These are phyloP conservation scores for Hemithea aestivaria DNA, from an alignment of 2,888 invertebrate genomes.

Conservation along the genomic window DNA sequence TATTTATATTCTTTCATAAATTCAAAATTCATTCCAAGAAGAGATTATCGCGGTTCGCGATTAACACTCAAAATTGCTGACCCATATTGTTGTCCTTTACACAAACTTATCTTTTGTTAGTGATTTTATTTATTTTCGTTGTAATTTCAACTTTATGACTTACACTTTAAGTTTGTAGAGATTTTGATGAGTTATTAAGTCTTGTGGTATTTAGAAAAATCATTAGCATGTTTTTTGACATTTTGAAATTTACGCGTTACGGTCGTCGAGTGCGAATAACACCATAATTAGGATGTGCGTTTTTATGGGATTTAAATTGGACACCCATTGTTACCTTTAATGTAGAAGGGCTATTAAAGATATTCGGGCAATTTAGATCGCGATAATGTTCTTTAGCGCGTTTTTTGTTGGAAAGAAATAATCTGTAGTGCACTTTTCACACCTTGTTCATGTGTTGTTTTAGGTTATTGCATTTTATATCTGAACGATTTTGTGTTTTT, in stretches of 20 bases:
- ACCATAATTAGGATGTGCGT: constrained; percentile 53
- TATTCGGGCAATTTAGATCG: constrained; percentile 9
- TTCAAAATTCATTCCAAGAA: constrained; percentile 38
- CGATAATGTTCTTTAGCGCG: constrained; percentile 3
- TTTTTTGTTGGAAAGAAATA: background rate
- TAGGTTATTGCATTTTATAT: too few species aligned
- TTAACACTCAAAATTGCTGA: constrained; percentile 44
- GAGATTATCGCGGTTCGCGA: constrained; percentile 43
- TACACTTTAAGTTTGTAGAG: constrained; percentile 11
- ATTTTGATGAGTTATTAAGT: background rate
- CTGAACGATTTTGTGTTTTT: too few species aligned
- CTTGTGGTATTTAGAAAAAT: constrained; percentile 19
- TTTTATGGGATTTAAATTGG: constrained; percentile 56
- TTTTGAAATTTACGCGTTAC: constrained; percentile 50
- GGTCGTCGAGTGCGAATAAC: constrained; percentile 51
- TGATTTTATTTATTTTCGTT: constrained; percentile 2
- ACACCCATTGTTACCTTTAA: constrained; percentile 45
- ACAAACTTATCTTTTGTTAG: constrained; percentile 9
- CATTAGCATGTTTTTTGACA: constrained; percentile 59
- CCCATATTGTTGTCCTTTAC: constrained; percentile 34
- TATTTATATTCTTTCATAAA: constrained; percentile 25
- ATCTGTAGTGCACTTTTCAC: too few species aligned
- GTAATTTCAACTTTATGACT: constrained; percentile 22
- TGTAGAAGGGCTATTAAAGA: constrained; percentile 17
- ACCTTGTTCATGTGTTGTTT: too few species aligned